phyloP scores from a whole-genome alignment of 2,888 invertebrate genomes.

The Spilosoma lubricipeda region DNA sequence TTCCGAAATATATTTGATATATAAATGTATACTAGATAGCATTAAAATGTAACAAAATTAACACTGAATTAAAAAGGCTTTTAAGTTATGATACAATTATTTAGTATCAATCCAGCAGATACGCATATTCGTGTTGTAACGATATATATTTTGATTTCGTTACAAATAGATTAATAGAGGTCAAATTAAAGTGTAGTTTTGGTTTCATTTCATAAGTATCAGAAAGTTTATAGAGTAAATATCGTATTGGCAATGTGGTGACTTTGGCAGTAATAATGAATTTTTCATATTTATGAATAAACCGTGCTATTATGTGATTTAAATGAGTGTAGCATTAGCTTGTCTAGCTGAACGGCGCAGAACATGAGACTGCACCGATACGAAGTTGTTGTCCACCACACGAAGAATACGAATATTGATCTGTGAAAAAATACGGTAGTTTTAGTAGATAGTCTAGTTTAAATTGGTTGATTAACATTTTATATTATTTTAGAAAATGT shows the following conservation, averaged over 20 bases:
- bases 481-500: too few species aligned
- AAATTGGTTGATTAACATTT: too few species aligned
- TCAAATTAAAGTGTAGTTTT: neutral
- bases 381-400: slow-evolving; percentile 78
- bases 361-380: slow-evolving; percentile 72
- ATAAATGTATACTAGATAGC: neutral
- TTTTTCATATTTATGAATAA: neutral
- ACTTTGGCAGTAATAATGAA: slow-evolving; percentile 37
- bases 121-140: neutral
- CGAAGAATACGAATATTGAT: slow-evolving; percentile 91
- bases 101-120: neutral
- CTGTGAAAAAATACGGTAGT: slow-evolving; percentile 51
- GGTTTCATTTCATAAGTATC: neutral
- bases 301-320: slow-evolving; percentile 23
- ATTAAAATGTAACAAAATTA: neutral
- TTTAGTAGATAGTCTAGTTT: neutral
- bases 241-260: neutral
- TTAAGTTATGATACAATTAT: neutral
- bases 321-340: slow-evolving; percentile 64
- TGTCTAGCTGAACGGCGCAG: slow-evolving; percentile 70
- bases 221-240: neutral
- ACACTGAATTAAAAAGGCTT: neutral
- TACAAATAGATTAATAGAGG: neutral
- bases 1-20: neutral
- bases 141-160: neutral